phyloP scores from a whole-genome alignment of 2,888 invertebrate genomes.

The Fragum sueziense region DNA sequence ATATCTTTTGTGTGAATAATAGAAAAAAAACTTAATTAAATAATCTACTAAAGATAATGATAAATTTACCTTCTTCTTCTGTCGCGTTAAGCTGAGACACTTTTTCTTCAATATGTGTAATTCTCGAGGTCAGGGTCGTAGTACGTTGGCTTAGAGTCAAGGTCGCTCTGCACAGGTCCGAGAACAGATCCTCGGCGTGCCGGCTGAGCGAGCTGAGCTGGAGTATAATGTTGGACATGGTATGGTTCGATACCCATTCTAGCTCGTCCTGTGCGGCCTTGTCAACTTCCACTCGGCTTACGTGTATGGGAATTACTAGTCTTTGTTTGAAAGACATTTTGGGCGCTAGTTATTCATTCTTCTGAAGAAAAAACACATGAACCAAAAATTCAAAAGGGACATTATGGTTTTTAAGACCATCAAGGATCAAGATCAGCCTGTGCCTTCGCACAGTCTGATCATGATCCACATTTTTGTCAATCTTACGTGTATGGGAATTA shows the following conservation, averaged over 20 bases:
- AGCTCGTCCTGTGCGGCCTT: constrained; percentile 88
- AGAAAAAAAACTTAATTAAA: no score
- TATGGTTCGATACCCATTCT: constrained; percentile 98
- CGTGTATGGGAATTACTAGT: constrained; percentile 96
- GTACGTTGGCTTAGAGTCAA: constrained; percentile 93
- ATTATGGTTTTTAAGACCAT: no score
- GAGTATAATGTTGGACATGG: constrained; percentile 95
- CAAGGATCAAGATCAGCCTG: no score
- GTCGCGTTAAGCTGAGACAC: constrained; percentile 97
- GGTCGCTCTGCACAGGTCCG: constrained; percentile 96
- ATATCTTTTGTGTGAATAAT: no score
- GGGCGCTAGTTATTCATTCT: neutral
- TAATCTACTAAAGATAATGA: no score
- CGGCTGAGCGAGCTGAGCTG: constrained; percentile 92
- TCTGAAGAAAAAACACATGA: no score
- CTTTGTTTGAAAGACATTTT: constrained; percentile 98
- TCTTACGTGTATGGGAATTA: constrained; percentile 98
- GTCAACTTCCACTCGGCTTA: constrained; percentile 95
- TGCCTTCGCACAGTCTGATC: no score
- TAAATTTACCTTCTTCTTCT: constrained; percentile 95
- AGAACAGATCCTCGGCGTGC: constrained; percentile 99
- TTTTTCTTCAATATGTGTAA: constrained; percentile 96
- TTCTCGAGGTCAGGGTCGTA: constrained; percentile 92
- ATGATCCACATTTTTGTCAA: no score
- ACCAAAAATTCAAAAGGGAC: no score